Base-by-base conservation (phyloP, 2,113 vertebrate genomes). In the Bagarius yarrelli region DNA sequence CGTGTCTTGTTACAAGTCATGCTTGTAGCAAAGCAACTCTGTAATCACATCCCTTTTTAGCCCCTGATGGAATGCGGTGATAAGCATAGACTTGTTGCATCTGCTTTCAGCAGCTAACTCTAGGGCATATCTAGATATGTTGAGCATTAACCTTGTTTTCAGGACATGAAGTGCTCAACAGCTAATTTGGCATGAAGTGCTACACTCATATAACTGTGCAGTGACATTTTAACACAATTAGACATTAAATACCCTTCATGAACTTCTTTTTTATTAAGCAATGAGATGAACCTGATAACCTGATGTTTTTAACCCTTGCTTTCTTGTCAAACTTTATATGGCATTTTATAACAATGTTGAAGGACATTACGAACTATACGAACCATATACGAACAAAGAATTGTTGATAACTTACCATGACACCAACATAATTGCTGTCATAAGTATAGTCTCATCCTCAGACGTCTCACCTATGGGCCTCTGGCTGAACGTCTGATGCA, bases 41-140 rank as follows among this genome's bases (percentile, higher is more conserved):
- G 72, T 40, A 75, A 75, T 75, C 72, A 59, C 55, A 59, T 75
- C 72, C 55, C 72, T 59, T 75, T 75, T 75, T 75, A 75, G 53
- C 32, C 55, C 55, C 32, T 75, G 23, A 36, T 75, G 72, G 72
- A 75, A 75, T 75, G 72, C 30, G 40, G 53, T 75, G 72, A 75
- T 75, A 55, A 75, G 72, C n/a, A 32, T 75, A 21, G 72, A 32
- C 72, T 57, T 75, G 55, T 75, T 40, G 55, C 13, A 59, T 75
- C 55, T 75, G 30, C 72, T 9, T 12, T 75, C 53, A 57, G 32
- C 27, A 72, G 47, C 50, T 72, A 72, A 72, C 50, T 75, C 14
- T 40, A 40, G 55, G 12, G 34, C 55, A 59, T 57, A 25, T 32
- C 55, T 36, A 74, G 19, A 56, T 47, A 11, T 74, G 52, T 34